Evolutionary conservation across 2,888 invertebrate species (phyloP).

Genomic region (Papilio demoleus): DNA sequence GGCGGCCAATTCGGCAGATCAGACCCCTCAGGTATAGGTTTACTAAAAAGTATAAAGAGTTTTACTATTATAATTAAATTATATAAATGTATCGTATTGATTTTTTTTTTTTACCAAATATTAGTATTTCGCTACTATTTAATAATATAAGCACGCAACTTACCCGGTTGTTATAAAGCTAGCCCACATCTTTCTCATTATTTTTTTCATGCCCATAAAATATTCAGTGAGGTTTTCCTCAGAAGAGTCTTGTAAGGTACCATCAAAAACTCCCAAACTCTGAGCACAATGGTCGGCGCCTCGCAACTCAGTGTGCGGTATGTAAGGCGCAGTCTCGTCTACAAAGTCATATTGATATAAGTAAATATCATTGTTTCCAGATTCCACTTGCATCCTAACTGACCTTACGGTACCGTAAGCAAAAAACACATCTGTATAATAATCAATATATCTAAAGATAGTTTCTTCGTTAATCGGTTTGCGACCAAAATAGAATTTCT

Average conservation of each 20-base stretch:
- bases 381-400: conserved; percentile 51
- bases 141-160: too few species aligned
- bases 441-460: conserved; percentile 55
- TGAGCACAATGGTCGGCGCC: conserved; percentile 53
- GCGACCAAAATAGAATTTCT: conserved; percentile 53
- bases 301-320: conserved; percentile 49
- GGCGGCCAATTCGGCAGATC: conserved; percentile 47
- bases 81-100: too few species aligned
- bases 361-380: conserved; percentile 58
- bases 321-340: conserved; percentile 48
- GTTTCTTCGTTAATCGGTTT: conserved; percentile 49
- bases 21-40: conserved; percentile 52
- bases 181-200: conserved; percentile 55
- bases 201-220: conserved; percentile 46
- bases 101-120: neutral
- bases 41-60: conserved; percentile 46
- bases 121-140: too few species aligned
- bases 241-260: too few species aligned
- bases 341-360: conserved; percentile 60
- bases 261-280: conserved; percentile 48
- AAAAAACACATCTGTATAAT: conserved; percentile 64
- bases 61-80: too few species aligned
- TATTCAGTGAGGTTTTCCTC: neutral
- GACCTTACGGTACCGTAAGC: conserved; percentile 51
- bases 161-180: conserved; percentile 22